Conservation (phyloP, 2,888 invertebrate species). For the Nasonovia ribisnigri region DNA sequence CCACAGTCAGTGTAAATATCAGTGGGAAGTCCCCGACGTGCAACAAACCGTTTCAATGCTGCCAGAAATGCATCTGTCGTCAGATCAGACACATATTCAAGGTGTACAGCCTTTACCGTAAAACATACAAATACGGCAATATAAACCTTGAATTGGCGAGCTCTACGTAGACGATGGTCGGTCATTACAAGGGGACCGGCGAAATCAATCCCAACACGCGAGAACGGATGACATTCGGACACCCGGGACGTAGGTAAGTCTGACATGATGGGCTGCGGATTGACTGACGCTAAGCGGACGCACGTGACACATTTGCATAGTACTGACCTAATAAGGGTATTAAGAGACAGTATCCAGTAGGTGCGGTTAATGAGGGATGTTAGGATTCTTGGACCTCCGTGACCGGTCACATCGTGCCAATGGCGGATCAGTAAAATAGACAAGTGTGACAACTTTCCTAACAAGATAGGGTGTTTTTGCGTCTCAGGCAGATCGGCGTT, state of each 20-base stretch:
- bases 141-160: constrained; percentile 67
- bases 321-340: background rate
- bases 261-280: background rate
- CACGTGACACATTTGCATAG: background rate
- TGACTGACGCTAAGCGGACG: background rate
- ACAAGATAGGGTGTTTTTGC: background rate
- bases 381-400: background rate
- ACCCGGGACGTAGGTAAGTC: constrained; percentile 1
- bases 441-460: background rate
- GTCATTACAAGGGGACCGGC: constrained; percentile 34
- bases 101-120: constrained; percentile 67
- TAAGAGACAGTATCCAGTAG: background rate
- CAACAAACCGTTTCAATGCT: constrained; percentile 67
- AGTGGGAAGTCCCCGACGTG: constrained; percentile 67
- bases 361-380: background rate
- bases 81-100: constrained; percentile 68
- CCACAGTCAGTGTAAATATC: constrained; percentile 58
- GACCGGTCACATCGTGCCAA: background rate
- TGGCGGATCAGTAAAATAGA: background rate
- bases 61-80: constrained; percentile 67
- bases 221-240: constrained; percentile 14
- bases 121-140: constrained; percentile 68
- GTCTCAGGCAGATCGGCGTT: background rate
- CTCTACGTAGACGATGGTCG: constrained; percentile 56
- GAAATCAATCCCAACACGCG: constrained; percentile 37